A percentile compares a stretch with the other conserved stretches of the same genome.
Conservation (phyloP, 2,113 vertebrate species). For the Lethenteron reissneri region DNA sequence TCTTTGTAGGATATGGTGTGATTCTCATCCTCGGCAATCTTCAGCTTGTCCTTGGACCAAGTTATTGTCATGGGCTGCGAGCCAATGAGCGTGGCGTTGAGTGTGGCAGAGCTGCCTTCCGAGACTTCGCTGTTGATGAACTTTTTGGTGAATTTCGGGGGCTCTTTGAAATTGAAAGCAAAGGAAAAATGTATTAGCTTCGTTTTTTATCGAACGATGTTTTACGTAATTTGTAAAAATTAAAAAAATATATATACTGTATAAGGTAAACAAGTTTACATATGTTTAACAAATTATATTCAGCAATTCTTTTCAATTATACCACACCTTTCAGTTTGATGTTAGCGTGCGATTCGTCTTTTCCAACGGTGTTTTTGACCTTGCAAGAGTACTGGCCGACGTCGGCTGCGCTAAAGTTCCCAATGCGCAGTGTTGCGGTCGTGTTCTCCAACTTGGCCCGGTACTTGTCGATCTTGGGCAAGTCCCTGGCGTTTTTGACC, state of each 20-base stretch:
- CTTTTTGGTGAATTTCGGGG: slow-evolving; percentile 64
- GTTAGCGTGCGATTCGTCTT: slow-evolving; percentile 41
- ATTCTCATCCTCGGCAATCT: slow-evolving; percentile 58
- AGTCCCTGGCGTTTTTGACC: slow-evolving; percentile 50
- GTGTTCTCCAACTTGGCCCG: slow-evolving; percentile 48
- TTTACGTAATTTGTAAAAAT: too few species aligned
- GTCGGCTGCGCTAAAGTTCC: slow-evolving; percentile 51
- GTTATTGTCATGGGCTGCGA: slow-evolving; percentile 58
- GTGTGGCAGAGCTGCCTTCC: slow-evolving; percentile 42
- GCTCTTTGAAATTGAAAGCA: slow-evolving; percentile 28
- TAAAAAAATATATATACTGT: slow-evolving; percentile 14
- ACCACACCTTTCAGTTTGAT: slow-evolving; percentile 57
- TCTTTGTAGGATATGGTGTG: slow-evolving; percentile 62
- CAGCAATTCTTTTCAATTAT: too few species aligned
- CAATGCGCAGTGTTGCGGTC: slow-evolving; percentile 47
- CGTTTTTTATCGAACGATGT: too few species aligned
- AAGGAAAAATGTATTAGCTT: too few species aligned
- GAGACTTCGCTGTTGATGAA: slow-evolving; percentile 53
- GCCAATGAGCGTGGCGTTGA: slow-evolving; percentile 59
- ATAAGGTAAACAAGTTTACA: too few species aligned
- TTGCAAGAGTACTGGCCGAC: slow-evolving; percentile 60
- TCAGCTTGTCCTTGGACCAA: slow-evolving; percentile 81
- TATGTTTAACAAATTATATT: too few species aligned
- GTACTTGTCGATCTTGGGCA: slow-evolving; percentile 65
- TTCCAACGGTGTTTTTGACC: slow-evolving; percentile 67